Evolutionary conservation across 2,888 invertebrate species (phyloP).

Genomic region (Leucoma salicis): DNA sequence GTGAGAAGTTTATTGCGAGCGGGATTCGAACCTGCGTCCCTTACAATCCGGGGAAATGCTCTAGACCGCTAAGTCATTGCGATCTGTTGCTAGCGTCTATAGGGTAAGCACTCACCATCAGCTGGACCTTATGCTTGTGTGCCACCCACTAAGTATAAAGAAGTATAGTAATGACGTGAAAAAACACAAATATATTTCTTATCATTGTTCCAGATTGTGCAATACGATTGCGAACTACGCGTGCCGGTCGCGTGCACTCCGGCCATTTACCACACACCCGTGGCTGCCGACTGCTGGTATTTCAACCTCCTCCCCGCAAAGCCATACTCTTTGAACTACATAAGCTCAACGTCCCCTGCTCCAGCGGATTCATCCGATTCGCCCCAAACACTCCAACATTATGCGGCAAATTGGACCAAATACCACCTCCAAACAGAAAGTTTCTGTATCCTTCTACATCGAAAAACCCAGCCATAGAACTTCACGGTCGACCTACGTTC

Average conservation of each 20-base stretch:
- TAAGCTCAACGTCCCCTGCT: constrained; percentile 87
- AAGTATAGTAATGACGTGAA: too few relatives aligned
- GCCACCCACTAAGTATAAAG: too few relatives aligned
- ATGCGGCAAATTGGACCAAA: constrained; percentile 88
- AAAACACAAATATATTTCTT: too few relatives aligned
- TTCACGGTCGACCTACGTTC: constrained; percentile 85
- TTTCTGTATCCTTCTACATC: constrained; percentile 79
- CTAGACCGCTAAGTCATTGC: too few relatives aligned
- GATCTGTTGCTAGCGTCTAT: too few relatives aligned
- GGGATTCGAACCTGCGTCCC: too few relatives aligned
- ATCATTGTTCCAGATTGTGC: constrained; percentile 83
- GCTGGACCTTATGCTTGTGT: too few relatives aligned
- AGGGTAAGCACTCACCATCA: too few relatives aligned
- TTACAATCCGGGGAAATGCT: too few relatives aligned
- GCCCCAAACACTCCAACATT: constrained; percentile 74
- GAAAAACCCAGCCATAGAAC: constrained; percentile 77
- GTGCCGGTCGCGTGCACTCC: constrained; percentile 75
- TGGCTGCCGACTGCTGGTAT: constrained; percentile 82
- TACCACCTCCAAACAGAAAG: constrained; percentile 80
- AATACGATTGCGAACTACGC: constrained; percentile 68
- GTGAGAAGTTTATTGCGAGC: too few relatives aligned
- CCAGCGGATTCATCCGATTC: constrained; percentile 83
- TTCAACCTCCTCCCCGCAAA: constrained; percentile 61
- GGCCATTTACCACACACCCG: constrained; percentile 74
- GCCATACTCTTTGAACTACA: constrained; percentile 85